Conservation (phyloP, 2,888 invertebrate genomes). For the Xylota sylvarum region DNA sequence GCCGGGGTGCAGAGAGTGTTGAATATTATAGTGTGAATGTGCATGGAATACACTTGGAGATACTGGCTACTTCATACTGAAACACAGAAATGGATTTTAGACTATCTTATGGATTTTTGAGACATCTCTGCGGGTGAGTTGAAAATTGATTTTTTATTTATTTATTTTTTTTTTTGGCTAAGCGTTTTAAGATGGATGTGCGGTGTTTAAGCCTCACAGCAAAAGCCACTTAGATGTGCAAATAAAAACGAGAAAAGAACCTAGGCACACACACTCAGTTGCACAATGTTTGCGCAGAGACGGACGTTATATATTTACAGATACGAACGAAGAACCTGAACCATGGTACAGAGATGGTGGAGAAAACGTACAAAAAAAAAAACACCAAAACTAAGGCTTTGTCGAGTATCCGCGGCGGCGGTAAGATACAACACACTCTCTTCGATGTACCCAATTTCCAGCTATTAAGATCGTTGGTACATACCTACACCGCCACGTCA, state of each 20-base stretch:
- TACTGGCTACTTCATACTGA: neutral
- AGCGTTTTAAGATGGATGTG: conserved; percentile 12
- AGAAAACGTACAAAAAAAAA: conserved; percentile 25
- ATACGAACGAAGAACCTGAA: conserved; percentile 22
- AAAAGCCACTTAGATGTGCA: conserved; percentile 66
- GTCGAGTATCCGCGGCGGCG: conserved; percentile 32
- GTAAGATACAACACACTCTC: conserved; percentile 10
- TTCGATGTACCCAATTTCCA: conserved; percentile 32
- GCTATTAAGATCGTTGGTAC: conserved; percentile 47
- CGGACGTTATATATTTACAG: conserved; percentile 48
- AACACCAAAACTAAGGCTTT: conserved; percentile 6
- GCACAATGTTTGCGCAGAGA: conserved; percentile 50
- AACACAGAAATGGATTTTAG: conserved; percentile 31
- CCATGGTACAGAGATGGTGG: conserved; percentile 25
- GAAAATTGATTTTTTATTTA: conserved; percentile 2
- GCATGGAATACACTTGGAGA: conserved; percentile 40
- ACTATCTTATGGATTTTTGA: conserved; percentile 50
- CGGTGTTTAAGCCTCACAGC: conserved; percentile 28
- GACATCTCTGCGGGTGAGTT: conserved; percentile 50
- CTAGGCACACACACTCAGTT: conserved; percentile 44
- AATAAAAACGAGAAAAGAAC: conserved; percentile 61
- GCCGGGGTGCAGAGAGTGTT: conserved; percentile 58
- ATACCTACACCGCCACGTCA: conserved; percentile 55
- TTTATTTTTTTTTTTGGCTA: too few relatives aligned
- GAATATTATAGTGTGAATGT: conserved; percentile 57